Percentiles rank a stretch among this genome's conserved stretches.
phyloP scores from a whole-genome alignment of 2,797 vertebrate species.

The Urocyon cinereoargenteus region DNA sequence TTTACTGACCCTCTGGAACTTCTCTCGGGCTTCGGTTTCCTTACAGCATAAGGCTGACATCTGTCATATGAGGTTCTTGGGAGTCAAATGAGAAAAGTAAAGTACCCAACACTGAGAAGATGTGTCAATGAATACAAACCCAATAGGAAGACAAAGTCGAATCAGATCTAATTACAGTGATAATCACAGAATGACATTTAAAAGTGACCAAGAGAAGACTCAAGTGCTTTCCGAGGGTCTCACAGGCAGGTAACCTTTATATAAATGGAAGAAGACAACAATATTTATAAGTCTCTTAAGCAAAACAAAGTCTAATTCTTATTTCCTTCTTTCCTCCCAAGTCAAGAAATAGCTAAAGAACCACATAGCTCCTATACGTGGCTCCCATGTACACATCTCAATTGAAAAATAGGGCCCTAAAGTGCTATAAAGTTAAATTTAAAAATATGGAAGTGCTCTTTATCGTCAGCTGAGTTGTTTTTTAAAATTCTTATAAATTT shows the following conservation, averaged over 20 bases:
- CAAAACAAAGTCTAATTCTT: not conserved
- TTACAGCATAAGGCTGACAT: not conserved
- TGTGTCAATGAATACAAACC: not conserved
- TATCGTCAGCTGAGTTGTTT: not conserved
- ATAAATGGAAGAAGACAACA: not conserved
- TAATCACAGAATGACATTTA: not conserved
- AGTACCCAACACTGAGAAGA: not conserved
- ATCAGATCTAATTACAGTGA: not conserved
- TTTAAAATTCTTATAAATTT: not conserved
- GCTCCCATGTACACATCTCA: not conserved
- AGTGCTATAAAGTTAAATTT: not conserved
- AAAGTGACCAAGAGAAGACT: not conserved
- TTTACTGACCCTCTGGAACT: not conserved
- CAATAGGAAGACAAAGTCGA: not conserved
- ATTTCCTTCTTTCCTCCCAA: not conserved
- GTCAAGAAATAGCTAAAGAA: not conserved
- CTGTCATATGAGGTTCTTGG: not conserved
- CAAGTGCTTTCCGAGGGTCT: not conserved
- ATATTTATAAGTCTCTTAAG: conserved; percentile 3
- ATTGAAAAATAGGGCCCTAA: not conserved
- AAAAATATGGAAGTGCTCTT: not conserved
- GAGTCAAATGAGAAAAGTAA: not conserved
- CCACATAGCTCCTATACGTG: not conserved
- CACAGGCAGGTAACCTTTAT: not conserved
- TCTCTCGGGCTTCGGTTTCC: not conserved